Base-by-base conservation (phyloP, 2,113 vertebrate genomes). In the Percopsis transmontana region DNA sequence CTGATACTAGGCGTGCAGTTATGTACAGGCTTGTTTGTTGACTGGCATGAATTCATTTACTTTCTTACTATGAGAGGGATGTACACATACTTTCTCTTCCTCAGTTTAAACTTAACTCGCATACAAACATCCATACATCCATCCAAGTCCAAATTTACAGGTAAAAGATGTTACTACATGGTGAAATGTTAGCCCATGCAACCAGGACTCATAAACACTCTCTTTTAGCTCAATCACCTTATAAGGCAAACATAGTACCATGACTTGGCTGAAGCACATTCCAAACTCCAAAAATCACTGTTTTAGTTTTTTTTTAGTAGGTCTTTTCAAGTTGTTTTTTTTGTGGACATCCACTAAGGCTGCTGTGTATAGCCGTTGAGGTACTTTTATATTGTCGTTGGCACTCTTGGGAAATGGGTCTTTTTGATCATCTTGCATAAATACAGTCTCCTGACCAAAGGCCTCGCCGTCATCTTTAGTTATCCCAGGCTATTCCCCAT, bases 401-500 rank as follows among this genome's bases (percentile, higher is more conserved):
- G 83, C 88, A 88, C 84, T 51, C 53, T 48, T 33, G 70, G 77
- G 39, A 67, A 75, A 52, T 56, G 47, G 39, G 66, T 72, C 71
- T 84, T 72, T 87, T 80, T 86, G 84, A 87, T 85, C 77, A 50
- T 83, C 74, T 74, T 72, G 76, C 66, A 77, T 82, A 74, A 80
- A 83, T 72, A 84, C 63, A 58, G 66, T 62, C 57, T 79, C 72
- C 70, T 58, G 64, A 58, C 75, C 67, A 83, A 76, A 79, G 68
- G 69, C 59, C 19, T 50, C 50, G 76, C 80, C 44, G 79, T 82
- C 80, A 59, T 82, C 73, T 82, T 76, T 76, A 42, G 53, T 89
- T 91, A 92, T 85, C 89, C 91, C 70, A 93, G 87, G 84, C 24
- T 93, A 83, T 93, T 93, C 65, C 92, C 92, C 91, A 93, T 93